Conservation (phyloP, 2,888 invertebrate genomes). For the Alloplasta piceator region DNA sequence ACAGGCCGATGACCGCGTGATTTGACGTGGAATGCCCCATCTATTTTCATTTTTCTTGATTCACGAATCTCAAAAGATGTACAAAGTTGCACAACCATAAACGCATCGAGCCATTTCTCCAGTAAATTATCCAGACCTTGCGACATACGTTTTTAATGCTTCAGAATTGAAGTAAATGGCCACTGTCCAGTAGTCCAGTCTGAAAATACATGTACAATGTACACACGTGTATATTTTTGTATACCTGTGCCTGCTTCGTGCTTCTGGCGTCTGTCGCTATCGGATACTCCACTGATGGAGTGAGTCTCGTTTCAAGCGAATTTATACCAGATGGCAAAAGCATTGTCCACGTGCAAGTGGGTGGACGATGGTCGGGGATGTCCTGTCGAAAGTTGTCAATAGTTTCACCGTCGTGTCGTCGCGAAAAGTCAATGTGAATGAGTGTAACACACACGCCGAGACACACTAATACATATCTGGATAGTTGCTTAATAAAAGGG, state of each 20-base stretch:
- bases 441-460: background rate
- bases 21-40: too few species aligned
- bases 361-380: background rate
- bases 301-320: conserved; percentile 5
- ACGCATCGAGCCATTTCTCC: too few species aligned
- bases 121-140: background rate
- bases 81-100: too few species aligned
- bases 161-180: background rate
- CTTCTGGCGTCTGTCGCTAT: conserved; percentile 4
- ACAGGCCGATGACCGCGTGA: too few species aligned
- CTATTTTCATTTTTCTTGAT: too few species aligned
- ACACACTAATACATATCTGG: too few species aligned
- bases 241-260: background rate
- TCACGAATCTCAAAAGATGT: too few species aligned
- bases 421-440: background rate
- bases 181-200: too few species aligned
- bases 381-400: conserved; percentile 15
- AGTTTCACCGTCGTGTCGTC: background rate
- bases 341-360: background rate
- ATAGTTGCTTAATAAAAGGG: too few species aligned
- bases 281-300: background rate
- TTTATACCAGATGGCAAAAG: background rate
- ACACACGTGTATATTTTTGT: background rate
- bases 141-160: background rate
- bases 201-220: background rate